Evolutionary conservation across 1,140 invertebrate genomes (phyloP).

Genomic region (Drosophila elegans): DNA sequence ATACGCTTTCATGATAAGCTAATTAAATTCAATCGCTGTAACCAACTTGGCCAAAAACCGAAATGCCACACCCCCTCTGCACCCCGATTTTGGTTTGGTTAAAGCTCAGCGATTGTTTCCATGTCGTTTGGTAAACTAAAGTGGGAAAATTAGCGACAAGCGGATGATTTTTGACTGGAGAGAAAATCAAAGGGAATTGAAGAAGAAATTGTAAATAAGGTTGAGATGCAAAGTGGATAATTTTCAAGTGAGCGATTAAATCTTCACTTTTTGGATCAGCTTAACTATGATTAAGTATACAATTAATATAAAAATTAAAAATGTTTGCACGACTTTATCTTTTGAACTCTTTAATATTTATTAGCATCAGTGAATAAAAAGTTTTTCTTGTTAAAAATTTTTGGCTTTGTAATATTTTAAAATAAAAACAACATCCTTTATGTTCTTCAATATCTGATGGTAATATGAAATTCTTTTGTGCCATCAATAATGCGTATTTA

Average conservation of each 20-base stretch:
- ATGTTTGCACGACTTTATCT: too few relatives aligned
- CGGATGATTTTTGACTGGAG: constrained; percentile 18
- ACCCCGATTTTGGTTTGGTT: constrained; percentile 24
- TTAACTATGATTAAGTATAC: too few relatives aligned
- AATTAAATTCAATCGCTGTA: constrained; percentile 83
- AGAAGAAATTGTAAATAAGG: background rate
- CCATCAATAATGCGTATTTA: background rate
- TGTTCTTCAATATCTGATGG: too few relatives aligned
- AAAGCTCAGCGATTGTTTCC: constrained; percentile 69
- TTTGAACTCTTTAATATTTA: too few relatives aligned
- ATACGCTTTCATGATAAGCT: constrained; percentile 83
- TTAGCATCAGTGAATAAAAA: too few relatives aligned
- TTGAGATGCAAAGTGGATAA: constrained; percentile 4
- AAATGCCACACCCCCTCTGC: constrained; percentile 37
- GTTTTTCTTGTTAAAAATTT: too few relatives aligned
- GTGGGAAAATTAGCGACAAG: constrained; percentile 50
- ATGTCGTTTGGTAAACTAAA: constrained; percentile 63
- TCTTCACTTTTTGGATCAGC: background rate
- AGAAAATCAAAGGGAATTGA: background rate
- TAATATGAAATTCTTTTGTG: background rate
- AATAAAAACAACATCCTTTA: too few relatives aligned
- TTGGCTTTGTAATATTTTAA: too few relatives aligned
- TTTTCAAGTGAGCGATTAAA: constrained; percentile 7
- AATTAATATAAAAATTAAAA: too few relatives aligned
- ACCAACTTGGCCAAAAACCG: constrained; percentile 74